Conservation (phyloP, 2,113 vertebrate genomes). For the Ceyx cyanopectus region DNA sequence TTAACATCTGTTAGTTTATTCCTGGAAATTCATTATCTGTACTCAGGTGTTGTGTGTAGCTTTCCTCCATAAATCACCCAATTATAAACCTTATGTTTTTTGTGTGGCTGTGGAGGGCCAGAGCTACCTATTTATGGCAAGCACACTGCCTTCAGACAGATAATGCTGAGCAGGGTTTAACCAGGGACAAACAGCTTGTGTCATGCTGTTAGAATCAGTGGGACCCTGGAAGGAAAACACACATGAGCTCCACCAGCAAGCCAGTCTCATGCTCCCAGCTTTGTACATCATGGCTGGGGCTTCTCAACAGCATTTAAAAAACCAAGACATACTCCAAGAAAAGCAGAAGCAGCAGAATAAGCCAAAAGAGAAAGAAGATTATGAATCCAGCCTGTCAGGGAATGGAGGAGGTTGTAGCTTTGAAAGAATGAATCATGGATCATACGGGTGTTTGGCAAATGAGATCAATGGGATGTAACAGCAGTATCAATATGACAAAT, state of each 20-base stretch:
- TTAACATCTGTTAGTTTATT: not conserved
- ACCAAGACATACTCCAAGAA: not conserved
- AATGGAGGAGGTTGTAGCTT: not conserved
- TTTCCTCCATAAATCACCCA: not conserved
- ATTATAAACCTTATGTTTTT: not conserved
- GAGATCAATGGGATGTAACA: conserved; percentile 40
- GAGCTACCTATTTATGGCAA: not conserved
- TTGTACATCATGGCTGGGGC: not conserved
- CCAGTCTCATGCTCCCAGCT: not conserved
- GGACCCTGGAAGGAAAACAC: not conserved
- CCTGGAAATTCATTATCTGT: not conserved
- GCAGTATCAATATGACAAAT: conserved; percentile 41
- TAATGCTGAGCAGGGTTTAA: not conserved
- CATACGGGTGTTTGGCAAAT: not conserved
- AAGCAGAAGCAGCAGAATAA: not conserved
- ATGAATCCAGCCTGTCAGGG: not conserved
- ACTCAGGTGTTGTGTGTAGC: not conserved
- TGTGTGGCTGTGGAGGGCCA: not conserved
- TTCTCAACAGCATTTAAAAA: not conserved
- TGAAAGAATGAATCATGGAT: not conserved
- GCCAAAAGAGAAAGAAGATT: not conserved
- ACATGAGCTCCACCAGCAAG: rapidly evolving
- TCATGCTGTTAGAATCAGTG: not conserved
- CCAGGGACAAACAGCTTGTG: not conserved
- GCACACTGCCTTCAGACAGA: not conserved